Evolutionary conservation across 2,797 vertebrate species (phyloP), one percentile per base, ranked within the genome.

Genomic region (Enteromius argenteus): DNA sequence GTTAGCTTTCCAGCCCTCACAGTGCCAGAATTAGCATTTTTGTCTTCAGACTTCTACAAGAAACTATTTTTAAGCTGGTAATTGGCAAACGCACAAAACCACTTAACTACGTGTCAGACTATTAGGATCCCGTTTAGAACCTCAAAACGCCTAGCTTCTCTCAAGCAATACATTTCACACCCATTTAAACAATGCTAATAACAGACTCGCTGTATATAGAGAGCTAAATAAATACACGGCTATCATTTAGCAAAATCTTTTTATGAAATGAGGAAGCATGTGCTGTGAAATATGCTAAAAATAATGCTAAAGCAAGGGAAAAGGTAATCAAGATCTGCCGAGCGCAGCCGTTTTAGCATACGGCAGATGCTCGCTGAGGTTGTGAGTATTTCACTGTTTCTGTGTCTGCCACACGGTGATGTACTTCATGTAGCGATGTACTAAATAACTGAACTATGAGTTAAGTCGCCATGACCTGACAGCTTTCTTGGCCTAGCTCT

Each of bases 301-400:
- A 82, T 39, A 82, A 82, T 51, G 58, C 69, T 74, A 82, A 82
- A 66, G 80, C 69, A 64, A 74, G 80, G 42, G n/a, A 74, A 82
- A 82, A 13, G 21, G 44, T 74, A 51, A 74, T 82, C 27, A 74
- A 72, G 56, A 66, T 74, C 58, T 73, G 71, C 58, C 5, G 5
- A 66, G 69, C 56, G 23, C 69, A 82, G 80, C 42, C 2, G 5
- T 66, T 82, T 64, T 64, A 64, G 56, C 14, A 14, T 81, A 46
- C 13, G 1, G 13, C 69, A 74, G 80, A 71, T 74, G 80, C 42
- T 46, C 2, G 14, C 56, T 64, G 69, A 32, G 21, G 39, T 49
- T 0, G 56, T 6, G 5, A 72, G 27, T 53, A 15, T 75, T 75
- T 76, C 30, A 58, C 35, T 19, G 80, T 49, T 51, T 39, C 53